Base-by-base conservation (phyloP, 2,888 invertebrate species). In the Caenorhabditis sp. region DNA sequence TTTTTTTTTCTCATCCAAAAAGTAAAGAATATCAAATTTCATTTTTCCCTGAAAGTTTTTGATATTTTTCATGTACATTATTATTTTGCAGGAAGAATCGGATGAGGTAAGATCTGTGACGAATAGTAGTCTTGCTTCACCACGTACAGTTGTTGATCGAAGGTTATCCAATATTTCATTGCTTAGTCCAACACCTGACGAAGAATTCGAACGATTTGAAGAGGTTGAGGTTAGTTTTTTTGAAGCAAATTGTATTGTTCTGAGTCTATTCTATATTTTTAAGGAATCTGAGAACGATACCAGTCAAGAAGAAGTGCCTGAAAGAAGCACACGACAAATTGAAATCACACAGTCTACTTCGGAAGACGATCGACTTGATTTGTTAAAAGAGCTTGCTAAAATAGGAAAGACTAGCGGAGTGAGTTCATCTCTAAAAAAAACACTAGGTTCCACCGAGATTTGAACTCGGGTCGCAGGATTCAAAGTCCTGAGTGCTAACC, bases 401-500 rank as follows among this genome's bases (percentile, higher is more conserved):
- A 68, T 77, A 21, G 77, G 77, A 43, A 70, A 73, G 52, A 63
- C 70, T n/a, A 63, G 53, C 25, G 59, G 43, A 14, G 43, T 43
- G 17, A 43, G 43, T 43, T 3, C 17, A 25, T 12, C 43, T 38
- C 27, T 43, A 67, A 67, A 67, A 52, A 70, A 70, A 70, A 52
- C 12, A 63, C 54, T 64, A 80, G 81, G 81, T 81, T 68, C 77
- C 81, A 76, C 74, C 81, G 80, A 80, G 80, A 80, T 78, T 76
- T 68, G 78, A 78, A 78, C 78, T 76, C 76, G 71, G 66, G 76
- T 78, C 78, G 76, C 80, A 76, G 80, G 80, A 77, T 78, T 78
- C 74, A 78, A 68, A 80, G 78, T 78, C 78, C 76, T 76, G 75
- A 76, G 78, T 80, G 80, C 78, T 80, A 78, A 80, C 76, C 78